phyloP scores from a whole-genome alignment of 2,113 vertebrate genomes.

The Erpornis zantholeuca region DNA sequence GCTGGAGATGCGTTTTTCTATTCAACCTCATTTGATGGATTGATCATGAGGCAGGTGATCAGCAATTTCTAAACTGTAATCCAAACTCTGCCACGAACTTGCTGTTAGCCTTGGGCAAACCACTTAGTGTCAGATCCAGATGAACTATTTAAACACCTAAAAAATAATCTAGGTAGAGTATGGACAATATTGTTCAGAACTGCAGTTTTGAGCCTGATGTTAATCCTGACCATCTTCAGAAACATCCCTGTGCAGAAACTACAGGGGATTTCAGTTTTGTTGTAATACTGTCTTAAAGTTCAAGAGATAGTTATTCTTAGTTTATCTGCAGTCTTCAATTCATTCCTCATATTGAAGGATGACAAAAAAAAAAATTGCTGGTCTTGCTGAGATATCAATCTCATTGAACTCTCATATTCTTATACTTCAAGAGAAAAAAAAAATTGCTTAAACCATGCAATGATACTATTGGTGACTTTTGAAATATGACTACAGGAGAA shows the following conservation, averaged over 20 bases:
- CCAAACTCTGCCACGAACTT: slow-evolving; percentile 33
- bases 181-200: background rate
- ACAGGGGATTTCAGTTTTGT: background rate
- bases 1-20: slow-evolving; percentile 44
- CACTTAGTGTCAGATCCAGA: background rate
- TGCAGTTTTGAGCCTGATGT: background rate
- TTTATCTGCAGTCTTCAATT: background rate
- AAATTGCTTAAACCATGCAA: background rate
- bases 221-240: background rate
- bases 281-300: background rate
- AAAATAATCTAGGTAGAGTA: background rate
- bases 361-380: background rate
- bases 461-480: background rate
- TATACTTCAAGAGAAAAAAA: background rate
- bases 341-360: background rate
- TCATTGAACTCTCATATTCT: background rate
- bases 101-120: background rate
- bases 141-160: background rate
- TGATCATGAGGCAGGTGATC: slow-evolving; percentile 60
- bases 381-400: background rate
- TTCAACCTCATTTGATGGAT: slow-evolving; percentile 51
- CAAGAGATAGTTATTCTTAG: background rate
- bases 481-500: background rate
- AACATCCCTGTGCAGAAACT: background rate
- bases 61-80: slow-evolving; percentile 55